Evolutionary conservation across 2,888 invertebrate genomes (phyloP).

Genomic region (Drosophila borealis): DNA sequence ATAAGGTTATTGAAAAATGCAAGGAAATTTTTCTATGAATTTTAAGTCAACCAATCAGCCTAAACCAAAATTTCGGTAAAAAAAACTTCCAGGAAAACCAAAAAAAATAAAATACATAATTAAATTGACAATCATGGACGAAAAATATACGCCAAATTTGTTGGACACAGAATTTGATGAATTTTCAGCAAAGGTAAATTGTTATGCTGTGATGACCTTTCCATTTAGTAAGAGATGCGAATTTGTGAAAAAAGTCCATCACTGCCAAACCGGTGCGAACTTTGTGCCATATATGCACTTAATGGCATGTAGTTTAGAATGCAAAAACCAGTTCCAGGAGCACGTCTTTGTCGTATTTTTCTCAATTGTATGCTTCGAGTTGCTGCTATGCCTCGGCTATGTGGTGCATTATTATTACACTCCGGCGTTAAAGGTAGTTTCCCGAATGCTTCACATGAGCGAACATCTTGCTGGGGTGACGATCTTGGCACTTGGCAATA

Average conservation of each 20-base stretch:
- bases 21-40: no score
- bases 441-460: constrained; percentile 41
- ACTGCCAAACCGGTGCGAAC: constrained; percentile 23
- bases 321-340: constrained; percentile 36
- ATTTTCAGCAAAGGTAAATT: constrained; percentile 32
- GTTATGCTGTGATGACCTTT: constrained; percentile 24
- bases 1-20: no score
- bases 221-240: constrained; percentile 36
- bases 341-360: constrained; percentile 22
- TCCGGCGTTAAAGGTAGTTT: constrained; percentile 31
- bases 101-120: no score
- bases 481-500: constrained; percentile 25
- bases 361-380: constrained; percentile 10
- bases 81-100: not conserved
- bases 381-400: constrained; percentile 32
- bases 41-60: no score
- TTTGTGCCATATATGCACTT: constrained; percentile 43
- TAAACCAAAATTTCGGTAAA: no score
- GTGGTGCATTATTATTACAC: constrained; percentile 38
- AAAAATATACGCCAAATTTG: constrained; percentile 1
- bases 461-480: constrained; percentile 51
- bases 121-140: not conserved
- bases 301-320: constrained; percentile 27
- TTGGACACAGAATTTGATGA: constrained; percentile 34
- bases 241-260: constrained; percentile 29